Evolutionary conservation across 1,140 invertebrate genomes (phyloP).

Genomic region (Stegodyphus dumicola): DNA sequence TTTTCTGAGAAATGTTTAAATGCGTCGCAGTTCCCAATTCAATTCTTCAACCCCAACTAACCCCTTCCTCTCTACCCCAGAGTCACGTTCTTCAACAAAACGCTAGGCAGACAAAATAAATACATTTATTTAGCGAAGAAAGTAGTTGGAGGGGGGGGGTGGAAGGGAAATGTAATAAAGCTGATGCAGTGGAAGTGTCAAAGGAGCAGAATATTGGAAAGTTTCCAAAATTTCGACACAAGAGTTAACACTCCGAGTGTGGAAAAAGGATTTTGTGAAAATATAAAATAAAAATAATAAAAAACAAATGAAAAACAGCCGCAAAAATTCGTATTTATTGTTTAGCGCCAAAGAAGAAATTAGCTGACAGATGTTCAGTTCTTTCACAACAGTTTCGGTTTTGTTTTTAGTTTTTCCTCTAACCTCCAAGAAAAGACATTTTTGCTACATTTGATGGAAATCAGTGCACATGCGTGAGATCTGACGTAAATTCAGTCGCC

Average conservation of each 20-base stretch:
- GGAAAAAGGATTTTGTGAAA: slow-evolving; percentile 1
- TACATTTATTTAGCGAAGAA: slow-evolving; percentile 39
- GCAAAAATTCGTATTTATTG: slow-evolving; percentile 30
- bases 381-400: not conserved
- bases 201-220: slow-evolving; percentile 11
- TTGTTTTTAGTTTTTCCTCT: not conserved
- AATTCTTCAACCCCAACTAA: not conserved
- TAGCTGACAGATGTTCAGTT: slow-evolving; percentile 10
- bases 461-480: too few relatives aligned
- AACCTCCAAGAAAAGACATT: not conserved
- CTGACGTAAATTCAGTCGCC: too few relatives aligned
- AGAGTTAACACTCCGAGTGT: not conserved
- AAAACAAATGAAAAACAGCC: not conserved
- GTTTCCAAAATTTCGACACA: slow-evolving; percentile 26
- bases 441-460: not conserved
- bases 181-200: slow-evolving; percentile 17
- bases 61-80: not conserved
- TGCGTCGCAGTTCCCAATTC: not conserved
- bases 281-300: not conserved
- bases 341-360: slow-evolving; percentile 8
- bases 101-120: slow-evolving; percentile 32
- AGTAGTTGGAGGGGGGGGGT: not conserved
- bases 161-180: not conserved
- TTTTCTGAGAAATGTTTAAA: slow-evolving; percentile 9
- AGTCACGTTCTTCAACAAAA: not conserved